Evolutionary conservation across 2,797 vertebrate species (phyloP), one percentile per base, ranked within the genome.

Genomic region (Anabas testudineus): DNA sequence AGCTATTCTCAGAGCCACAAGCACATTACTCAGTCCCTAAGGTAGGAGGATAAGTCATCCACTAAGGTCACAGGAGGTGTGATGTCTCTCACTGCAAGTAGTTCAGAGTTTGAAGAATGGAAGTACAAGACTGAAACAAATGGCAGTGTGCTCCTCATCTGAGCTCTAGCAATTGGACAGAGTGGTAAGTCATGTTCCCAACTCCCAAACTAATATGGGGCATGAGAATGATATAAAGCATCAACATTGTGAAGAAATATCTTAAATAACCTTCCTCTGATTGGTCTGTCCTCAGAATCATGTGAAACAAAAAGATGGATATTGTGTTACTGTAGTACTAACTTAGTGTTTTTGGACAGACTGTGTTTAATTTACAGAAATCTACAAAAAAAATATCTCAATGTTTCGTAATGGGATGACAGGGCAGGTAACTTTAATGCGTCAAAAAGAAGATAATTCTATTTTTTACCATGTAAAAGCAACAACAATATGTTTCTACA

Each of bases 41-140:
- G 90, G 86, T 86, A 62, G 82, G 68, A 84, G 64, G 77, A 86
- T 86, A 88, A 89, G 82, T 87, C 87, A 89, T 81, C 83, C 80
- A n/a, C 81, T 87, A 59, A 90, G 87, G 90, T 89, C 71, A 52
- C 78, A 76, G 76, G 82, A 84, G 80, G 82, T 84, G 84, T 75
- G 78, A 47, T 81, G 86, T 85, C 76, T 84, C 78, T 83, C 84
- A 74, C 80, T 60, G 79, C 74, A 85, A 79, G 74, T 79, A 74
- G 77, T 80, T 83, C 57, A 62, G 80, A 74, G 78, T 82, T 81
- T 84, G 87, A 87, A 78, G 76, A 87, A 87, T 86, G 72, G 54
- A 77, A 71, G 66, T 70, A 61, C 70, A 67, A 57, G 83, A 63
- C 67, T 8, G 55, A 81, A 83, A 81, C 74, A 71, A 80, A 76